phyloP scores from a whole-genome alignment of 2,113 vertebrate species.

The Hippocampus zosterae region DNA sequence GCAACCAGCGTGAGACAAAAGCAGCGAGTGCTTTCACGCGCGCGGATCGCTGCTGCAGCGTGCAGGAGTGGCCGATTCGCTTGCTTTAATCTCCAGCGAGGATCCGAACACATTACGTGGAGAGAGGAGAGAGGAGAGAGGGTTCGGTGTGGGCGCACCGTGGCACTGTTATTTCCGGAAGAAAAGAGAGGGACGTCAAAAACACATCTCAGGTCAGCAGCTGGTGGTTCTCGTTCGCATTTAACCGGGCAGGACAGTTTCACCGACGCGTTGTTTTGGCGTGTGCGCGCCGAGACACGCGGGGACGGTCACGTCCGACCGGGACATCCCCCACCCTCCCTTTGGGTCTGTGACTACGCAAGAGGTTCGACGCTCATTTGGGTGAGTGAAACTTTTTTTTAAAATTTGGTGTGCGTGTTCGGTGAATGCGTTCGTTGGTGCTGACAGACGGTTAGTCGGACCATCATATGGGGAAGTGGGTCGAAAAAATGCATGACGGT shows the following conservation, averaged over 20 bases:
- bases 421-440: too few relatives aligned
- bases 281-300: background rate
- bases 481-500: slow-evolving; percentile 6
- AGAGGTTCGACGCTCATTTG: slow-evolving; percentile 17
- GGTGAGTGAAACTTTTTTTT: slow-evolving; percentile 72
- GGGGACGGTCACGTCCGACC: slow-evolving; percentile 24
- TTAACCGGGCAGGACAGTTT: background rate
- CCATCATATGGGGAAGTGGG: background rate
- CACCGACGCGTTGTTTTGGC: background rate
- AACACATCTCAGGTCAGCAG: slow-evolving; percentile 37
- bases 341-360: slow-evolving; percentile 9
- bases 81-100: background rate
- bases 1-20: slow-evolving; percentile 3
- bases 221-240: slow-evolving; percentile 23
- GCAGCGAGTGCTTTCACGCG: slow-evolving; percentile 16
- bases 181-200: slow-evolving; percentile 27
- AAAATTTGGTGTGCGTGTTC: background rate
- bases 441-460: background rate
- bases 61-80: background rate
- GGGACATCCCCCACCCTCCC: slow-evolving; percentile 27
- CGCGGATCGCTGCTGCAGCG: background rate
- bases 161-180: slow-evolving; percentile 45
- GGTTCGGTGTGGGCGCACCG: slow-evolving; percentile 2
- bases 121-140: background rate
- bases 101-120: background rate